A percentile compares a stretch with the other conserved stretches of the same genome.
Evolutionary conservation across 2,888 invertebrate species (phyloP).

Genomic region (Stenurella melanura): DNA sequence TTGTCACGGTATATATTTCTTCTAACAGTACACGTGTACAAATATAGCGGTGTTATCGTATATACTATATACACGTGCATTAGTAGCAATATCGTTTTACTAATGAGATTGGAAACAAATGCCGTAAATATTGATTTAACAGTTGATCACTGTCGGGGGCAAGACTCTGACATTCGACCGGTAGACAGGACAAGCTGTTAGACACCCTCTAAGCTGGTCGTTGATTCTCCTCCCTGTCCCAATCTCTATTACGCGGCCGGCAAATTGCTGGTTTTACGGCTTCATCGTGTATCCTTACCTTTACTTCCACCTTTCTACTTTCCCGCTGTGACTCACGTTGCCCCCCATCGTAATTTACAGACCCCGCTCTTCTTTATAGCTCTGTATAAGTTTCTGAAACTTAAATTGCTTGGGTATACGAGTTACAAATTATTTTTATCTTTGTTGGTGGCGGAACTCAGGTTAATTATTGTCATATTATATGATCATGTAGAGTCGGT

Average conservation of each 20-base stretch:
- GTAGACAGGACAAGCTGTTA: constrained; percentile 47
- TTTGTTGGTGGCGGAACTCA: not conserved
- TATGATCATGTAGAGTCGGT: no score
- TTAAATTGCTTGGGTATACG: constrained; percentile 36
- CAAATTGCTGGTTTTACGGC: constrained; percentile 68
- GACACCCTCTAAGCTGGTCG: constrained; percentile 49
- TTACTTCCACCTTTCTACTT: constrained; percentile 46
- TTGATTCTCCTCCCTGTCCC: constrained; percentile 61
- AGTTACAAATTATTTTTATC: not conserved
- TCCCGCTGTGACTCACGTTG: constrained; percentile 41
- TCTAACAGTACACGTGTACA: no score
- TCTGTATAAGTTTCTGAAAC: constrained; percentile 34
- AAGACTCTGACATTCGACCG: constrained; percentile 10
- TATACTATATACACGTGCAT: not conserved
- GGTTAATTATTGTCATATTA: not conserved
- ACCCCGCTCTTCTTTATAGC: constrained; percentile 34
- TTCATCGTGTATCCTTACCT: constrained; percentile 64
- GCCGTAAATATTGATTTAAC: constrained; percentile 14
- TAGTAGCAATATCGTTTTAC: not conserved
- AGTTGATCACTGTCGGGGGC: constrained; percentile 5
- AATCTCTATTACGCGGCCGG: constrained; percentile 67
- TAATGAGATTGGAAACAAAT: constrained; percentile 22
- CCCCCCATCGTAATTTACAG: constrained; percentile 36
- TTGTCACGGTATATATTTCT: no score
- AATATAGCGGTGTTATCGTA: no score